Conservation (phyloP, 2,888 invertebrate genomes). For the Chesias legatella region DNA sequence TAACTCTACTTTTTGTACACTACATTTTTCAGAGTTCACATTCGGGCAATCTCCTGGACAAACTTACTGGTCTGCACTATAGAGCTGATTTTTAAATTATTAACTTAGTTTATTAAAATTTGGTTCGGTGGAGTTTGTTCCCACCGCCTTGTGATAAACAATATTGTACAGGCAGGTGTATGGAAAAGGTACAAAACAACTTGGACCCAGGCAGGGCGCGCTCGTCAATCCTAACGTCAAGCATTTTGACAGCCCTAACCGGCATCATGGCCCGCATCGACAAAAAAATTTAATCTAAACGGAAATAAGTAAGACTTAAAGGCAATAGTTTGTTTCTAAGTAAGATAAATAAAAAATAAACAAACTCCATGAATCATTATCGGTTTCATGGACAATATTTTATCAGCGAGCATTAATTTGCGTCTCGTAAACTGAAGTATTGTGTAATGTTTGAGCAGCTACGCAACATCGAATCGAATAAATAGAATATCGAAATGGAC, state of each 20-base stretch:
- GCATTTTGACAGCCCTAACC: constrained; percentile 76
- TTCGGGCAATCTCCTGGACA: too few relatives aligned
- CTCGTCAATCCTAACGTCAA: constrained; percentile 77
- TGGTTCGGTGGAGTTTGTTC: constrained; percentile 26
- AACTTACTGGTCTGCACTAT: too few relatives aligned
- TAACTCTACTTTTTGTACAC: neutral
- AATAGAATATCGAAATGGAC: constrained; percentile 3
- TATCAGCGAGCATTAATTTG: too few relatives aligned
- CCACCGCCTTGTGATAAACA: constrained; percentile 47
- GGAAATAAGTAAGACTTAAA: constrained; percentile 9
- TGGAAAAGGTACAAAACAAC: constrained; percentile 65
- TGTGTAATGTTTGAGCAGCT: neutral
- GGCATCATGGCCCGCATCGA: constrained; percentile 64
- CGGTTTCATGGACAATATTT: too few relatives aligned
- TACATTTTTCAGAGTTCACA: too few relatives aligned
- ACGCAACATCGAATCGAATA: neutral
- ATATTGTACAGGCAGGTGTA: constrained; percentile 65
- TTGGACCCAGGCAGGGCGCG: constrained; percentile 48
- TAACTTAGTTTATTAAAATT: too few relatives aligned
- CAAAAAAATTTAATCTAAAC: constrained; percentile 50
- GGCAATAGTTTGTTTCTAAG: too few relatives aligned
- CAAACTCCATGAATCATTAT: too few relatives aligned
- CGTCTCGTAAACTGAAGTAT: too few relatives aligned
- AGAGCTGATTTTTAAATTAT: too few relatives aligned
- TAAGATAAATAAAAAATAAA: too few relatives aligned